Percentiles rank a stretch among this genome's conserved stretches.
phyloP scores from a whole-genome alignment of 2,797 vertebrate species.

The Philypnodon macrostomus region DNA sequence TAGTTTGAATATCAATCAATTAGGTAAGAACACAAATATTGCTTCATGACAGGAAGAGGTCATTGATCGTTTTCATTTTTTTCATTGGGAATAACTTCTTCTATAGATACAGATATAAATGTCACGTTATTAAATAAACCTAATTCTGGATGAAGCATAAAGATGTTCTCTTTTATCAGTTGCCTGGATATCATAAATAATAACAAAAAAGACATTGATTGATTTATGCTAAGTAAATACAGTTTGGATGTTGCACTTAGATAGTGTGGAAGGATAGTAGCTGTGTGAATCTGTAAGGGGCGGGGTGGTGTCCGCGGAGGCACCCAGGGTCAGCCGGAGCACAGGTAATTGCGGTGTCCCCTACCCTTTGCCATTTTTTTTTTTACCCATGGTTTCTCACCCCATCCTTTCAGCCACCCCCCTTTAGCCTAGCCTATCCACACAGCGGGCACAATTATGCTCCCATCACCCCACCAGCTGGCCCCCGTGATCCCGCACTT shows the following conservation, averaged over 20 bases:
- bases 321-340: constrained; percentile 76
- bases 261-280: constrained; percentile 20
- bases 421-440: constrained; percentile 51
- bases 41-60: too few relatives aligned
- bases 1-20: too few relatives aligned
- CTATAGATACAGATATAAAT: too few relatives aligned
- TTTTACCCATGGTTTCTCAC: constrained; percentile 71
- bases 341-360: constrained; percentile 85
- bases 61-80: too few relatives aligned
- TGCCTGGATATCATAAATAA: too few relatives aligned
- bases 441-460: constrained; percentile 81
- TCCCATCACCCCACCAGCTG: constrained; percentile 80
- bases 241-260: constrained; percentile 53
- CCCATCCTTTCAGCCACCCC: constrained; percentile 69
- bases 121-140: too few relatives aligned
- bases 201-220: too few relatives aligned
- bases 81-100: too few relatives aligned
- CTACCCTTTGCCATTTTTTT: constrained; percentile 56
- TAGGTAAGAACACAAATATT: too few relatives aligned
- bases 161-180: too few relatives aligned
- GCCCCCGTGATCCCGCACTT: constrained; percentile 76
- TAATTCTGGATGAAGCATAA: too few relatives aligned
- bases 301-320: constrained; percentile 65
- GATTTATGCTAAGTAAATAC: not conserved
- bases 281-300: constrained; percentile 66